Conservation (phyloP, 2,888 invertebrate genomes). For the Hyposoter dolosus region DNA sequence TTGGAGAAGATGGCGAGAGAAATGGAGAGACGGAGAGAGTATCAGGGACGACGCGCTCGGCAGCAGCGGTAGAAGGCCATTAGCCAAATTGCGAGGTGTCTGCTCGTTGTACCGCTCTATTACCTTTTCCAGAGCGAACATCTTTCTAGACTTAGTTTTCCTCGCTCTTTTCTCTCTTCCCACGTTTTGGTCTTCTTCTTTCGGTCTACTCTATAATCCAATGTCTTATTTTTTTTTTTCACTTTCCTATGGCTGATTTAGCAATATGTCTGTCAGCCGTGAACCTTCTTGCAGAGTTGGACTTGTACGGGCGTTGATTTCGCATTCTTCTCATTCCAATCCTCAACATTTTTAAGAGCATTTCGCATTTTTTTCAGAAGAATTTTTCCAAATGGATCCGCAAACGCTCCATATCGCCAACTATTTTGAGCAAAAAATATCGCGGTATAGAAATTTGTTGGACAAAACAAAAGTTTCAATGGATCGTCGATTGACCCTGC, state of each 20-base stretch:
- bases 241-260: neutral
- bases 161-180: constrained; percentile 50
- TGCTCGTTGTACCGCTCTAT: constrained; percentile 82
- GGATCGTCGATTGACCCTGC: too few relatives aligned
- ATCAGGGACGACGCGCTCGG: constrained; percentile 42
- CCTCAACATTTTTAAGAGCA: neutral
- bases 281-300: neutral
- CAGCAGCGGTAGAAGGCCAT: constrained; percentile 78
- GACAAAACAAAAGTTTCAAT: too few relatives aligned
- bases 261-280: constrained; percentile 2
- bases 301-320: neutral
- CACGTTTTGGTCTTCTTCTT: neutral
- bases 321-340: neutral
- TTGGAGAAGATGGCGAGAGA: constrained; percentile 26
- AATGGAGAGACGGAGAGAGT: neutral
- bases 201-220: constrained; percentile 3
- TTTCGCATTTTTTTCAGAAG: neutral
- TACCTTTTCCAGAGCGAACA: constrained; percentile 76
- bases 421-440: neutral
- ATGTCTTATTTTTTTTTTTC: neutral
- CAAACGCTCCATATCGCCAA: neutral
- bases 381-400: neutral
- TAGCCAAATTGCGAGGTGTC: constrained; percentile 83
- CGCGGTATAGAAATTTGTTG: too few relatives aligned
- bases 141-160: constrained; percentile 55